Evolutionary conservation across 2,888 invertebrate genomes (phyloP).

Genomic region (Hirudinaria manillensis): DNA sequence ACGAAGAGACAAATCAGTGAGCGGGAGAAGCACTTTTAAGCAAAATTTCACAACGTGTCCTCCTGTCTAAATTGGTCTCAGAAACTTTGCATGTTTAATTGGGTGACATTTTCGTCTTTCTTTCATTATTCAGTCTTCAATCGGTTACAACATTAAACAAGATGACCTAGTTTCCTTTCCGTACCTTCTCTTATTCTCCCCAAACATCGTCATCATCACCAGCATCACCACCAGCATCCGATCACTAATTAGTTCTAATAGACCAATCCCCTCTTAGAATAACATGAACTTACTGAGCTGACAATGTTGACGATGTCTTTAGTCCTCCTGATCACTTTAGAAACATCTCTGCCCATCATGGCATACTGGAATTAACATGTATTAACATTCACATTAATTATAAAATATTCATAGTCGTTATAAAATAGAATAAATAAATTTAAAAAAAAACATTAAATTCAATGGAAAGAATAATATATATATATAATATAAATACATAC

Average conservation of each 20-base stretch:
- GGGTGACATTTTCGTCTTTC: too few relatives aligned
- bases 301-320: constrained; percentile 35
- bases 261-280: neutral
- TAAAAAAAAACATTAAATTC: constrained; percentile 71
- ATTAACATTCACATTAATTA: neutral
- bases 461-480: constrained; percentile 89
- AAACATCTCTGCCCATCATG: constrained; percentile 12
- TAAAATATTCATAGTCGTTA: neutral
- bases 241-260: neutral
- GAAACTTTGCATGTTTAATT: too few relatives aligned
- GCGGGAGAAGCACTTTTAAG: too few relatives aligned
- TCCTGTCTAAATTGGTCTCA: too few relatives aligned
- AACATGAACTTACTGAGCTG: constrained; percentile 27
- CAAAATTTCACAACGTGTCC: too few relatives aligned
- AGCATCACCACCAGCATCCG: too few relatives aligned
- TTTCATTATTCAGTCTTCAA: too few relatives aligned
- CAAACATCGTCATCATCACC: too few relatives aligned
- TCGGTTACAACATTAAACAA: too few relatives aligned
- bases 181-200: too few relatives aligned
- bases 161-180: too few relatives aligned
- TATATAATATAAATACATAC: constrained; percentile 63
- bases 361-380: constrained; percentile 26
- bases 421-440: neutral
- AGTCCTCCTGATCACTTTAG: constrained; percentile 30
- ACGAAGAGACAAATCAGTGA: too few relatives aligned